Evolutionary conservation across 1,140 invertebrate genomes (phyloP).

Genomic region (Lasioglossum albipes): DNA sequence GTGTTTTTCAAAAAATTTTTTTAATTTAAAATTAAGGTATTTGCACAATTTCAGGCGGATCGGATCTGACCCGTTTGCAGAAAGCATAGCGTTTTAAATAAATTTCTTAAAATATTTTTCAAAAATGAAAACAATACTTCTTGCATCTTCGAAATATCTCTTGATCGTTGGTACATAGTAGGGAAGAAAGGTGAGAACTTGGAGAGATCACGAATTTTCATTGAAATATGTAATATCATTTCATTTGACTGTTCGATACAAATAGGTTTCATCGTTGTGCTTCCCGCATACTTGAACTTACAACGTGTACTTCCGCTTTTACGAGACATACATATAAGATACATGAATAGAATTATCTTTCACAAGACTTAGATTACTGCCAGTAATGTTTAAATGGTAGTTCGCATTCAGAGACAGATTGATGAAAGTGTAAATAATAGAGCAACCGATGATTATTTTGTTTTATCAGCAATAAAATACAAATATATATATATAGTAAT

Average conservation of each 20-base stretch:
- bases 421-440: slow-evolving; percentile 18
- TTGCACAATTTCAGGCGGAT: no score
- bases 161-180: no score
- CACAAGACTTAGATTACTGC: slow-evolving; percentile 41
- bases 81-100: no score
- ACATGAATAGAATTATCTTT: slow-evolving; percentile 50
- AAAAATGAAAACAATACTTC: no score
- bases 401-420: slow-evolving; percentile 24
- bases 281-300: slow-evolving; percentile 58
- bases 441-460: neutral
- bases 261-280: slow-evolving; percentile 58
- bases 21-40: no score
- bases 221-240: slow-evolving; percentile 54
- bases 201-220: neutral
- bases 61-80: no score
- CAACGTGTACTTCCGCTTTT: slow-evolving; percentile 45
- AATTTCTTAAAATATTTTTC: no score
- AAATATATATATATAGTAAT: neutral
- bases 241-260: slow-evolving; percentile 48
- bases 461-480: neutral
- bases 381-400: slow-evolving; percentile 26
- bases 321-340: slow-evolving; percentile 51
- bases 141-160: no score
- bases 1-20: no score
- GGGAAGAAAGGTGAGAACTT: neutral